A percentile compares a stretch with the other conserved stretches of the same genome.
These are phyloP conservation scores for Apamea sordens DNA, from an alignment of 2,888 invertebrate species.

Conservation along the genomic window DNA sequence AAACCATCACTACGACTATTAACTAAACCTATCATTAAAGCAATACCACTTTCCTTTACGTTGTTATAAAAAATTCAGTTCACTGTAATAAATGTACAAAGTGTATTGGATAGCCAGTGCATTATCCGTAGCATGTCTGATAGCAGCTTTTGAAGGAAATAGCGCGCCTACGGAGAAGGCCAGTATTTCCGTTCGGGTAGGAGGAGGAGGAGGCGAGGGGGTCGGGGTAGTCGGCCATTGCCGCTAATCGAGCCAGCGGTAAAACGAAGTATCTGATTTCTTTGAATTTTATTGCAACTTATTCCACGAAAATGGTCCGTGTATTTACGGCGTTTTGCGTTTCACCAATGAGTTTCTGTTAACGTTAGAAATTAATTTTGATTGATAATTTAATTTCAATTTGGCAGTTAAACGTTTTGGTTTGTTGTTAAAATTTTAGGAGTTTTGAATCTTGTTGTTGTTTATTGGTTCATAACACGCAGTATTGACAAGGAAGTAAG, in stretches of 20 bases:
- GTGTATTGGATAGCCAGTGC: conserved; percentile 68
- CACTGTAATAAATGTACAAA: conserved; percentile 55
- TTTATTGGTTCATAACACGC: conserved; percentile 34
- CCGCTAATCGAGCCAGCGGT: conserved; percentile 67
- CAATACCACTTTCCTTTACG: conserved; percentile 32
- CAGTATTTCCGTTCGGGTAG: conserved; percentile 66
- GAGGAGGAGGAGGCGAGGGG: conserved; percentile 30
- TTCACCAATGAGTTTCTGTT: conserved; percentile 19
- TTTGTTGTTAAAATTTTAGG: conserved; percentile 42
- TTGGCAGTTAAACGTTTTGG: conserved; percentile 15
- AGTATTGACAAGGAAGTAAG: conserved; percentile 17
- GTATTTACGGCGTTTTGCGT: conserved; percentile 48
- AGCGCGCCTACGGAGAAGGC: conserved; percentile 74
- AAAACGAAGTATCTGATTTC: conserved; percentile 80
- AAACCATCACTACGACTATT: conserved; percentile 48
- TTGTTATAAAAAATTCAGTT: conserved; percentile 56
- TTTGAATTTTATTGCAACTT: conserved; percentile 71
- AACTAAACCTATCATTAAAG: conserved; percentile 53
- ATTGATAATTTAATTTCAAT: conserved; percentile 49
- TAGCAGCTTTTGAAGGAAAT: conserved; percentile 76
- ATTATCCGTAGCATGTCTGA: conserved; percentile 77
- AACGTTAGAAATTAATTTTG: conserved; percentile 42
- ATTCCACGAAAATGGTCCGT: conserved; percentile 41
- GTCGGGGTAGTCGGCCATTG: conserved; percentile 47
- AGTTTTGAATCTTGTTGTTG: conserved; percentile 5